A percentile compares a stretch with the other conserved stretches of the same genome.
phyloP scores from a whole-genome alignment of 2,113 vertebrate species.

The Myiopsitta monachus region DNA sequence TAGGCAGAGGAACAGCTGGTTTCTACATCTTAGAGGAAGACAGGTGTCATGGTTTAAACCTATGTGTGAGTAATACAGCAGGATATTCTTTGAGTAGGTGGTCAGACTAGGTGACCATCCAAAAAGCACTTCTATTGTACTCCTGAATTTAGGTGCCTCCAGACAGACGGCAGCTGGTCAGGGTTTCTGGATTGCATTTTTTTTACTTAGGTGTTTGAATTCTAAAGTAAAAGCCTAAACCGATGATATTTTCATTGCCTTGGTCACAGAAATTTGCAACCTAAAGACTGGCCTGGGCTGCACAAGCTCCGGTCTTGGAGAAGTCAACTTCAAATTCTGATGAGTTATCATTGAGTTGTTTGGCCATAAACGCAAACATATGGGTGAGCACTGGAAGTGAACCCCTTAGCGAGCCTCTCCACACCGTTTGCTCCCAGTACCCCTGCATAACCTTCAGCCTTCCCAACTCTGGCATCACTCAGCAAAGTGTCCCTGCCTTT shows the following conservation, averaged over 20 bases:
- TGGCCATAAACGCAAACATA: not conserved
- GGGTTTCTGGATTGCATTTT: not conserved
- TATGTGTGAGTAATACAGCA: not conserved
- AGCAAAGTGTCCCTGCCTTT: not conserved
- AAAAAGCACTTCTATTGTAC: not conserved
- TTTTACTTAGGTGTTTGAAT: not conserved
- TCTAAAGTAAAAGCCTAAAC: not conserved
- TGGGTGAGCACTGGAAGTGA: not conserved
- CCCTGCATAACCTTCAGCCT: not conserved
- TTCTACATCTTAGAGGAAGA: not conserved
- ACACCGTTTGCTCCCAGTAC: not conserved
- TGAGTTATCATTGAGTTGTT: not conserved
- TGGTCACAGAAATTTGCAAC: not conserved
- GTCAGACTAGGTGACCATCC: not conserved
- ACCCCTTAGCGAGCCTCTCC: not conserved
- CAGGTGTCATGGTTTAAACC: not conserved
- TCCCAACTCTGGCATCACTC: not conserved
- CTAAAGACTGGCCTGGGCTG: not conserved
- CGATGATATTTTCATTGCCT: not conserved
- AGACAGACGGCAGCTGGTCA: not conserved
- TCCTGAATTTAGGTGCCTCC: not conserved
- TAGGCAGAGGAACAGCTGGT: not conserved
- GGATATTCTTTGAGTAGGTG: not conserved
- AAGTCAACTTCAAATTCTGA: not conserved
- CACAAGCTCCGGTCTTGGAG: not conserved